Conservation (phyloP, 2,888 invertebrate genomes). For the Leptopilina syphax region DNA sequence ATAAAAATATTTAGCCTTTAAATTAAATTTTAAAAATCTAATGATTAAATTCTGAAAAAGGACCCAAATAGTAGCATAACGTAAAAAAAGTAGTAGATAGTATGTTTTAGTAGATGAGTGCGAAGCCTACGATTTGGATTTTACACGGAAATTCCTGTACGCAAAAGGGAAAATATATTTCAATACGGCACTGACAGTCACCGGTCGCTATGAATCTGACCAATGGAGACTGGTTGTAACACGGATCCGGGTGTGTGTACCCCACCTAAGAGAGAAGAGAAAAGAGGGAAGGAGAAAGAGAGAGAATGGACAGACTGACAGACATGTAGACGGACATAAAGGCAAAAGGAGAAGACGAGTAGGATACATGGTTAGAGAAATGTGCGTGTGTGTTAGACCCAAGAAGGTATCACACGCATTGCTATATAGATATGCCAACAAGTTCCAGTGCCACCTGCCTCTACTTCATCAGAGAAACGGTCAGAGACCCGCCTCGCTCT, state of each 20-base stretch:
- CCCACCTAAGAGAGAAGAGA: conserved; percentile 47
- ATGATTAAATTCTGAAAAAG: too few relatives aligned
- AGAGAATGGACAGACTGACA: conserved; percentile 54
- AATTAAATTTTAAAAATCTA: too few relatives aligned
- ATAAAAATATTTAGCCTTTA: too few relatives aligned
- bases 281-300: conserved; percentile 17
- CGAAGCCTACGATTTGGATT: background rate
- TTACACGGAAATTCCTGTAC: background rate
- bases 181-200: conserved; percentile 58
- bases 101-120: too few relatives aligned
- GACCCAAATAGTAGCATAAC: too few relatives aligned
- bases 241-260: conserved; percentile 63
- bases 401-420: conserved; percentile 34
- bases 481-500: conserved; percentile 56
- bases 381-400: conserved; percentile 46
- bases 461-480: conserved; percentile 52
- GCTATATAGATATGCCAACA: conserved; percentile 25
- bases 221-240: conserved; percentile 59
- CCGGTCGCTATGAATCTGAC: conserved; percentile 56
- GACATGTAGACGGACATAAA: conserved; percentile 45
- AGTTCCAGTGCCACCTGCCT: conserved; percentile 53
- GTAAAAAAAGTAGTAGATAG: too few relatives aligned
- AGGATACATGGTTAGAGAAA: conserved; percentile 1
- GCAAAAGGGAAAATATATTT: background rate
- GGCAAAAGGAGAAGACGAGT: conserved; percentile 48